These are phyloP conservation scores for Brachionus asplanchnoidis DNA, from an alignment of 1,140 invertebrate species.

Conservation along the genomic window DNA sequence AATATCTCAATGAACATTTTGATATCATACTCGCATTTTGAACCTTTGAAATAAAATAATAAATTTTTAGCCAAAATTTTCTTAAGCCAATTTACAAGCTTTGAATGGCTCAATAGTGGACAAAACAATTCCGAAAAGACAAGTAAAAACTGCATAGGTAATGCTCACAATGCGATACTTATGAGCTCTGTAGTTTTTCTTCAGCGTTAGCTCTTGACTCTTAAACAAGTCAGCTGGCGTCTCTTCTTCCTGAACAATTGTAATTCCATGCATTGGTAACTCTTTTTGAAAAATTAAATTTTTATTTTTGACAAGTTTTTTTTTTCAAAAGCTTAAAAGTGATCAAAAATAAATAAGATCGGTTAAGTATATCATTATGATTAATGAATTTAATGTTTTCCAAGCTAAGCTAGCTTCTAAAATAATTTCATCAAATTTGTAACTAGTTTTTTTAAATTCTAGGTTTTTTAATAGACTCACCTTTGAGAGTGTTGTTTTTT, in stretches of 20 bases:
- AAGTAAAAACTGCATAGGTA: slow-evolving; percentile 8
- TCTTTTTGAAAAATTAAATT: background rate
- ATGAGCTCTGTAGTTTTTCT: slow-evolving; percentile 35
- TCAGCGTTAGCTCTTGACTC: background rate
- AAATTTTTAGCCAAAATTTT: background rate
- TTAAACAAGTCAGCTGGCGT: background rate
- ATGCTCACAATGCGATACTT: slow-evolving; percentile 30
- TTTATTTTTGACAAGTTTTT: background rate
- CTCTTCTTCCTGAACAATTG: background rate
- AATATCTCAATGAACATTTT: slow-evolving; percentile 40
- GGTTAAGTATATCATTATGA: background rate
- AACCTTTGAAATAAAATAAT: background rate
- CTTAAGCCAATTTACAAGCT: background rate
- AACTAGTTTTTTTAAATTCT: background rate
- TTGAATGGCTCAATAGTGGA: slow-evolving; percentile 33
- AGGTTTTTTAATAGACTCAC: background rate
- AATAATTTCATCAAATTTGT: background rate
- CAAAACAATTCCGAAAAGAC: slow-evolving; percentile 15
- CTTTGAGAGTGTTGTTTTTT: background rate
- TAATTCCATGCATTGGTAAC: background rate
- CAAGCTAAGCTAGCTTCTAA: background rate
- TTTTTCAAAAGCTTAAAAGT: background rate
- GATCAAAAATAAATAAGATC: background rate
- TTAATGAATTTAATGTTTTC: background rate
- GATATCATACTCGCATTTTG: slow-evolving; percentile 13